Conservation (phyloP, 2,888 invertebrate genomes). For the Chrysopilus asiliformis region DNA sequence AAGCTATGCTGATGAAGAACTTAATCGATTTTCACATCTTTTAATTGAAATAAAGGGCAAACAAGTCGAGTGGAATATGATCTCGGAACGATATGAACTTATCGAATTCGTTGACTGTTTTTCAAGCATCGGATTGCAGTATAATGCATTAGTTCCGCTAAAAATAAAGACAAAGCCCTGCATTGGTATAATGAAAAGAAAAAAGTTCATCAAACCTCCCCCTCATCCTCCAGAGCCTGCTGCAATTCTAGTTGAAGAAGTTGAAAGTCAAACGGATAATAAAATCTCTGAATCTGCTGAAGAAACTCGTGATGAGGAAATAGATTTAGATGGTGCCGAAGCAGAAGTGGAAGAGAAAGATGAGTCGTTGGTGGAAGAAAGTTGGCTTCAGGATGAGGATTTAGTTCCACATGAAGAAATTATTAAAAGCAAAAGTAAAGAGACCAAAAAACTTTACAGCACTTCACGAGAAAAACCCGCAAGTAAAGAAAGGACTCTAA, state of each 20-base stretch:
- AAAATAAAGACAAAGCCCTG: slow-evolving; percentile 71
- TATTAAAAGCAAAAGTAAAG: too few species aligned
- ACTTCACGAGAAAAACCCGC: too few species aligned
- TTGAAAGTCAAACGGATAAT: slow-evolving; percentile 5
- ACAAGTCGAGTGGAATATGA: slow-evolving; percentile 59
- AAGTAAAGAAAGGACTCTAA: too few species aligned
- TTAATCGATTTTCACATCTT: slow-evolving; percentile 62
- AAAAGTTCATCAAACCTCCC: slow-evolving; percentile 23
- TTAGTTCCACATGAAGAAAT: too few species aligned
- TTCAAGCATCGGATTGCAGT: slow-evolving; percentile 66
- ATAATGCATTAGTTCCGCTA: slow-evolving; percentile 62
- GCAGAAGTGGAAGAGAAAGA: not conserved
- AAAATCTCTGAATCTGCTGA: slow-evolving; percentile 2
- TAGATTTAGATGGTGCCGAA: too few species aligned
- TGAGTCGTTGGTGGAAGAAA: not conserved
- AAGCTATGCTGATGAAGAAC: slow-evolving; percentile 45
- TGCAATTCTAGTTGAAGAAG: slow-evolving; percentile 6
- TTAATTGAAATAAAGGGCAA: slow-evolving; percentile 71
- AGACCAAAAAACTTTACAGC: too few species aligned
- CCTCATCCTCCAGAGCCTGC: not conserved
- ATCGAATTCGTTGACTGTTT: slow-evolving; percentile 70
- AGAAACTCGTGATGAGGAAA: too few species aligned
- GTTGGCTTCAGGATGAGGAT: too few species aligned
- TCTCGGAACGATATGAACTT: slow-evolving; percentile 57
- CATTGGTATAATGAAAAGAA: slow-evolving; percentile 62